Conservation (phyloP, 1,140 invertebrate genomes). For the Temnothorax curvispinosus region DNA sequence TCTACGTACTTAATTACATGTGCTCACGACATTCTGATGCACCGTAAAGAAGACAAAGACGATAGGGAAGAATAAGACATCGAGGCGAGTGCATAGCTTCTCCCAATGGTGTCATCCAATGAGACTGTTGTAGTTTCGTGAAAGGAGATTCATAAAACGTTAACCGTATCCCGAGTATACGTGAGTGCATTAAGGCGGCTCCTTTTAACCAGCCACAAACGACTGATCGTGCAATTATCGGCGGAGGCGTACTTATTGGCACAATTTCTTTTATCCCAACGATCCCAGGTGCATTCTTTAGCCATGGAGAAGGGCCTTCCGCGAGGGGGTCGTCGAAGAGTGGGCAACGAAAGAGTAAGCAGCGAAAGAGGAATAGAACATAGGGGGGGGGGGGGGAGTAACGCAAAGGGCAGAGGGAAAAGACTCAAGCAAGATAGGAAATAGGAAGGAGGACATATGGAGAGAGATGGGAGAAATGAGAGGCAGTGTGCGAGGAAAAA, state of each 20-base stretch:
- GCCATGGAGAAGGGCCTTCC: constrained; percentile 13
- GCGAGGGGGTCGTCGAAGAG: background rate
- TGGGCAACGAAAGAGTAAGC: background rate
- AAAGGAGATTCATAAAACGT: constrained; percentile 51
- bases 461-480: constrained; percentile 38
- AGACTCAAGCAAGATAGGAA: background rate
- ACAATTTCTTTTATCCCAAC: constrained; percentile 72
- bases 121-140: constrained; percentile 8
- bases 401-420: background rate
- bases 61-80: background rate
- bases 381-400: background rate
- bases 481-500: constrained; percentile 58
- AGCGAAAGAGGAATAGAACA: background rate
- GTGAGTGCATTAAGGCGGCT: constrained; percentile 56
- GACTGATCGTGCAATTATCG: constrained; percentile 72
- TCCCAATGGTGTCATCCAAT: constrained; percentile 31
- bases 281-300: constrained; percentile 70
- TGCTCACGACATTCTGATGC: background rate
- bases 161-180: constrained; percentile 43
- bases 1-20: constrained; percentile 21
- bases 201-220: constrained; percentile 34
- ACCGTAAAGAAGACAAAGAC: background rate
- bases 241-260: constrained; percentile 66
- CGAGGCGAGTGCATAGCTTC: background rate
- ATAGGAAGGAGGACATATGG: background rate